These are phyloP conservation scores for Parauchenoglanis punctatus DNA, from an alignment of 2,797 vertebrate genomes.

Conservation along the genomic window DNA sequence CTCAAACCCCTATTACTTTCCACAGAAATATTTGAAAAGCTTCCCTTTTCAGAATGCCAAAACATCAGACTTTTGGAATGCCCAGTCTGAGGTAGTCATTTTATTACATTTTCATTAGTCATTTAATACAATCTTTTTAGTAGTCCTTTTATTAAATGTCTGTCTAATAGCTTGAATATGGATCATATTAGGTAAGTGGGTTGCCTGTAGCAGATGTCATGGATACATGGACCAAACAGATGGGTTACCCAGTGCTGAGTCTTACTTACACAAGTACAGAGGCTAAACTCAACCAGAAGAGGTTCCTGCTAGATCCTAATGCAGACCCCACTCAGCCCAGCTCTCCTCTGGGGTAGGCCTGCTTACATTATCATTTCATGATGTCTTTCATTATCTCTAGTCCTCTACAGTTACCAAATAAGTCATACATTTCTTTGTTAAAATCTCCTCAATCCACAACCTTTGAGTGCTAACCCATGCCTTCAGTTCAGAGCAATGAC, in stretches of 20 bases:
- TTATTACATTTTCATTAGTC: not conserved
- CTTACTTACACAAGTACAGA: slow-evolving; percentile 60
- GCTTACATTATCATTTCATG: not conserved
- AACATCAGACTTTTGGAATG: slow-evolving; percentile 89
- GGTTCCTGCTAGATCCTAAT: slow-evolving; percentile 87
- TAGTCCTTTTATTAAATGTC: not conserved
- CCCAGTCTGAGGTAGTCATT: slow-evolving; percentile 77
- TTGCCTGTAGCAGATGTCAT: slow-evolving; percentile 83
- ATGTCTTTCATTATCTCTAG: not conserved
- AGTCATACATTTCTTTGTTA: not conserved
- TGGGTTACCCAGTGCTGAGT: slow-evolving; percentile 90
- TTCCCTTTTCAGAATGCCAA: slow-evolving; percentile 85
- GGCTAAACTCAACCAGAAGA: slow-evolving; percentile 75
- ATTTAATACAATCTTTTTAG: no score
- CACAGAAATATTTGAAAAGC: slow-evolving; percentile 82
- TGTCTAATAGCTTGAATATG: not conserved
- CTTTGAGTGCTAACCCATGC: not conserved
- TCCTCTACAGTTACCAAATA: not conserved
- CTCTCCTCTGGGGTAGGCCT: slow-evolving; percentile 67
- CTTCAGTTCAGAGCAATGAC: slow-evolving; percentile 1
- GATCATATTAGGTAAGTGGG: slow-evolving; percentile 77
- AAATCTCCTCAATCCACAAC: not conserved
- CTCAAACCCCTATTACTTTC: slow-evolving; percentile 5
- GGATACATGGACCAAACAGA: slow-evolving; percentile 97
- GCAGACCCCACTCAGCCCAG: slow-evolving; percentile 74